phyloP scores from a whole-genome alignment of 2,888 invertebrate species.

The Hydrotaea cyrtoneurina region DNA sequence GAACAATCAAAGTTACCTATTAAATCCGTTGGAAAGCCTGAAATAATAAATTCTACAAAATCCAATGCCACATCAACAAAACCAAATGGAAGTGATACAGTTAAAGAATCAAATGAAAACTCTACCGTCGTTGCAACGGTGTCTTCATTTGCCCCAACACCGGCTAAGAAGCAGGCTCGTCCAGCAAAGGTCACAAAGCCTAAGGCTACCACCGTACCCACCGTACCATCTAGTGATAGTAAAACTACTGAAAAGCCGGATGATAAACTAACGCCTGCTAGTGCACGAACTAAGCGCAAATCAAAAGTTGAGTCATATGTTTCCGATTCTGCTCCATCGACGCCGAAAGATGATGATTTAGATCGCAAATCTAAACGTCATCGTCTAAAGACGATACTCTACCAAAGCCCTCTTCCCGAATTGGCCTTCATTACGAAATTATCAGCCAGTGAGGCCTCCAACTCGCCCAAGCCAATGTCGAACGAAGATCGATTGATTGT shows the following conservation, averaged over 20 bases:
- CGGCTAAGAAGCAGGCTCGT: slow-evolving; percentile 50
- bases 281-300: slow-evolving; percentile 63
- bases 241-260: slow-evolving; percentile 58
- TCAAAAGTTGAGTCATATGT: slow-evolving; percentile 50
- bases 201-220: slow-evolving; percentile 39
- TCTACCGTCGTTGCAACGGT: neutral
- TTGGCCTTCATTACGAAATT: slow-evolving; percentile 89
- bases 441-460: slow-evolving; percentile 83
- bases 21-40: slow-evolving; percentile 43
- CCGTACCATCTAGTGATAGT: slow-evolving; percentile 3
- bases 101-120: slow-evolving; percentile 16
- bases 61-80: neutral
- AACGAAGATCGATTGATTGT: slow-evolving; percentile 91
- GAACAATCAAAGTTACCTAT: neutral
- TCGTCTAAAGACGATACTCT: slow-evolving; percentile 83
- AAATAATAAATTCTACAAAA: slow-evolving; percentile 21
- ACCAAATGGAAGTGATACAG: slow-evolving; percentile 5
- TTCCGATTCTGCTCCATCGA: slow-evolving; percentile 51
- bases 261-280: slow-evolving; percentile 53
- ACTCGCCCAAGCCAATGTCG: slow-evolving; percentile 82
- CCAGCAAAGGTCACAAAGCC: slow-evolving; percentile 45
- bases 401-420: slow-evolving; percentile 91
- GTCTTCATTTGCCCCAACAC: neutral
- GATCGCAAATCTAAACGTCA: slow-evolving; percentile 75
- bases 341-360: slow-evolving; percentile 66